Evolutionary conservation across 1,140 invertebrate genomes (phyloP), one percentile per base, ranked within the genome.

Genomic region (Prorops nasuta): DNA sequence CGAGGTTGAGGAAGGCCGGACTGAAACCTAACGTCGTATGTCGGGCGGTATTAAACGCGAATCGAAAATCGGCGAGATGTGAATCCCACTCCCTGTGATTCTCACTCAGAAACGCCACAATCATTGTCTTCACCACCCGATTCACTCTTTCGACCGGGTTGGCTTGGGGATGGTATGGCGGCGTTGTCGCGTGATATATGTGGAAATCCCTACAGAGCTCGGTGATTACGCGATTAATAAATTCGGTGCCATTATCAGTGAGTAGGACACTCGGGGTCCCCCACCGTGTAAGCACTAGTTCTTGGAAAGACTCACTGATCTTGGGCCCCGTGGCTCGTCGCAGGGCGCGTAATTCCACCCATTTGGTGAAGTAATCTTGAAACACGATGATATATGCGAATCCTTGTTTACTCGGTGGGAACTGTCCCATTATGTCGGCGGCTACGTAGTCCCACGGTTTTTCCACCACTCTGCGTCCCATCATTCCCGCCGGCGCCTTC

Each of bases 1-100:
- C 72, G 22, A 69, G 70, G 7, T 50, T 73, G 6, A 77, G 38
- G 38, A 67, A 65, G 3, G 75, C 69, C 1, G 77, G 72, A 1
- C 74, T 78, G 3, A 60, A 49, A 10, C 58, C 43, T 51, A 68
- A 37, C 7, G 58, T 50, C 4, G 20, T 32, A 45, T 62, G 56
- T 1, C 41, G 4, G 1, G 42, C 42, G 10, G 42, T 44, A 12
- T 35, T 44, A 9, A 31, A 44, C 31, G 31, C 42, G 32, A 44
- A 44, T 3, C 28, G 16, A 35, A 44, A 35, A 6, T 35, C 2
- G 1, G 8, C 1, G 3, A 44, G 3, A 18, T 43, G 24, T 2
- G 7, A 1, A 15, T 43, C 24, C 41, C 41, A 43, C n/a, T 28
- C 24, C 3, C 41, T 12, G 12, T 32, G 41, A 14, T 43, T n/a